Base-by-base conservation (phyloP, 2,797 vertebrate species). In the Sebastes goodei region DNA sequence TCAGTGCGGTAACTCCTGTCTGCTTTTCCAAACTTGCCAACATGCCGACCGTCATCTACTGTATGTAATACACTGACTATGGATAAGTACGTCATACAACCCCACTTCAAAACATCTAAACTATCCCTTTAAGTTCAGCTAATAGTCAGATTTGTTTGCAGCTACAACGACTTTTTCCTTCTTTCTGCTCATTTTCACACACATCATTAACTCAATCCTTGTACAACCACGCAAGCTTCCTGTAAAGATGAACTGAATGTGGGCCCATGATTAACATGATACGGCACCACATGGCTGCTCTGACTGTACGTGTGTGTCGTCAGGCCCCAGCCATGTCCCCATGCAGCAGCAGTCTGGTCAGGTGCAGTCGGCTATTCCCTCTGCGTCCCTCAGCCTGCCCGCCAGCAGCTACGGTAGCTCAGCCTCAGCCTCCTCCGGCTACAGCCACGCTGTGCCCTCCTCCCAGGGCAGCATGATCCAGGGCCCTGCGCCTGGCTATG, bases 271-370 rank as follows among this genome's bases (percentile, higher is more conserved):
- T 74, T 74, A 70, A 76, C 52, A 56, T 82, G 70, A 71, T 29
- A 23, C 27, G 64, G 69, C 67, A 20, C 42, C 74, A 61, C 80
- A 25, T 69, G 81, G 82, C 75, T 86, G 87, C 84, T 80, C 74
- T 90, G 88, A 90, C 87, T 92, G 81, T 93, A 84, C 86, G 65
- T 94, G 89, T 96, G 90, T 95, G 91, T 94, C 89, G 69, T 93
- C 90, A 95, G 98, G 97, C 92, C 96, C 96, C 14, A 96, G 95
- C 93, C 97, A 98, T 11, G 96, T 96, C 88, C 95, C 96, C 95
- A 97, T 97, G 96, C 97, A 95, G 92, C 93, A 97, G 94, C 97
- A 97, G 94, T 96, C 96, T n/a, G 96, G 96, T n/a, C 97, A 97
- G 93, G 96, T 91, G 93, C 97, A 96, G 93, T 95, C 89, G 90